Conservation (phyloP, 2,888 invertebrate genomes). For the Coleophora flavipennella region DNA sequence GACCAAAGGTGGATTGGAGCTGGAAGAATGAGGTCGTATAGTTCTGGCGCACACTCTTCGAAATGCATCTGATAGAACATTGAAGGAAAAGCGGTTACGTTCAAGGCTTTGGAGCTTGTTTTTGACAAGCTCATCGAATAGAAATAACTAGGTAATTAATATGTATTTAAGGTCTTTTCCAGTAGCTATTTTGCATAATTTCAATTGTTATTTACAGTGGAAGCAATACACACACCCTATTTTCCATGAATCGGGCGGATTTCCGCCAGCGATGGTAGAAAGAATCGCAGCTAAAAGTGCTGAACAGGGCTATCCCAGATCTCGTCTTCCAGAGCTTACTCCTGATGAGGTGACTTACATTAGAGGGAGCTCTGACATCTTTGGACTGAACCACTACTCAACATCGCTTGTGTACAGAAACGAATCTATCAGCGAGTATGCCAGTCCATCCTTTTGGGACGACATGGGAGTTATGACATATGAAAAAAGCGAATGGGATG, state of each 20-base stretch:
- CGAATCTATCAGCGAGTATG: conserved; percentile 19
- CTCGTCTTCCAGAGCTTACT: conserved; percentile 73
- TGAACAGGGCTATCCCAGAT: conserved; percentile 66
- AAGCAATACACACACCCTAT: conserved; percentile 75
- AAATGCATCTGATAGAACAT: background rate
- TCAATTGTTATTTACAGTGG: conserved; percentile 34
- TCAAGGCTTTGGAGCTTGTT: no score
- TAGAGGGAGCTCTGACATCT: conserved; percentile 74
- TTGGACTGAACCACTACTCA: conserved; percentile 80
- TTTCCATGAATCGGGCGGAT: conserved; percentile 72
- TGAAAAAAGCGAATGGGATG: conserved; percentile 16
- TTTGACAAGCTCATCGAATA: no score
- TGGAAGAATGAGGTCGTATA: no score
- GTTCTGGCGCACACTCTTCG: no score
- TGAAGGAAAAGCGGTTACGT: no score
- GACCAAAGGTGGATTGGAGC: no score
- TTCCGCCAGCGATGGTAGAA: conserved; percentile 72
- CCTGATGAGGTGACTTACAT: conserved; percentile 73
- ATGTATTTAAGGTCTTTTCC: no score
- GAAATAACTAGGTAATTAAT: no score
- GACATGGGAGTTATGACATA: conserved; percentile 20
- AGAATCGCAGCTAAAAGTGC: conserved; percentile 68
- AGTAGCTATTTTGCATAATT: background rate
- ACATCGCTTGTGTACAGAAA: conserved; percentile 48
- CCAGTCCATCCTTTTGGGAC: conserved; percentile 25